These are phyloP conservation scores for Rhodophaea formosa DNA, from an alignment of 2,888 invertebrate genomes.

Conservation along the genomic window DNA sequence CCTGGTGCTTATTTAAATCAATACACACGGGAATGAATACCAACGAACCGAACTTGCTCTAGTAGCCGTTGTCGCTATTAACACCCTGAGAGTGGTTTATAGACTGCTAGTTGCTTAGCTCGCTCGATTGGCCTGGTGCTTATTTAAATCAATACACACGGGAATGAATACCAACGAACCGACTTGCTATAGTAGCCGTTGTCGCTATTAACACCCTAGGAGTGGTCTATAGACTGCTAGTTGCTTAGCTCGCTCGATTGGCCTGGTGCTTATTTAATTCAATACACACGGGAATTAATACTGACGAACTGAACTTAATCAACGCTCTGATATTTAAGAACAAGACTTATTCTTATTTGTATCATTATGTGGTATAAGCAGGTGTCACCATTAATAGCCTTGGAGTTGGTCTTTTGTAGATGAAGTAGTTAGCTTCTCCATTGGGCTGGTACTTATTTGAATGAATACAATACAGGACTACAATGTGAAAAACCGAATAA, in stretches of 20 bases:
- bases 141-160: neutral
- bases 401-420: no score
- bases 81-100: constrained; percentile 1
- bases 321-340: no score
- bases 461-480: no score
- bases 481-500: no score
- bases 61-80: constrained; percentile 11
- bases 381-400: no score
- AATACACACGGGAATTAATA: neutral
- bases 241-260: constrained; percentile 12
- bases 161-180: neutral
- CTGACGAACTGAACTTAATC: no score
- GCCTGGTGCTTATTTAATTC: constrained; percentile 1
- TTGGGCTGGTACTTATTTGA: no score
- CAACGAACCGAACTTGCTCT: no score
- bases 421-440: no score
- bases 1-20: neutral
- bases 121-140: constrained; percentile 9
- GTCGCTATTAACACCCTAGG: constrained; percentile 10
- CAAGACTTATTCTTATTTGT: no score
- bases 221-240: constrained; percentile 1
- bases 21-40: neutral
- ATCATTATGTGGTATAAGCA: no score
- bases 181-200: neutral
- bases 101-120: constrained; percentile 5